phyloP scores from a whole-genome alignment of 2,113 vertebrate species.

The Numenius arquata region DNA sequence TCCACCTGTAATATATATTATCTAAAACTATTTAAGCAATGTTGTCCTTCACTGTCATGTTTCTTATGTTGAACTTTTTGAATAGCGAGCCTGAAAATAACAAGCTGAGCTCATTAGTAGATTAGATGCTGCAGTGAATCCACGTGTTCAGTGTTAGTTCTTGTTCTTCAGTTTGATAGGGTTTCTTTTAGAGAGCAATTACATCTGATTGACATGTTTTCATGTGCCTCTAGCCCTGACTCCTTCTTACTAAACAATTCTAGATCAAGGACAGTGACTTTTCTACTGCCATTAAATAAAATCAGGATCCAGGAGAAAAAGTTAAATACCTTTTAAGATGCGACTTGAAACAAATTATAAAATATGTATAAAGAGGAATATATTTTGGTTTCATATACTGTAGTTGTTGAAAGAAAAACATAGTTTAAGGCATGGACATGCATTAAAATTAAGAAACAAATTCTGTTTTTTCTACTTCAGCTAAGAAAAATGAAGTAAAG shows the following conservation, averaged over 20 bases:
- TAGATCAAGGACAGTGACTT: constrained; percentile 79
- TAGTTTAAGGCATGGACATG: constrained; percentile 45
- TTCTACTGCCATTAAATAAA: constrained; percentile 76
- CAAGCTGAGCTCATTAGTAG: constrained; percentile 88
- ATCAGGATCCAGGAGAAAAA: constrained; percentile 73
- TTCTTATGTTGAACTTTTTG: constrained; percentile 73
- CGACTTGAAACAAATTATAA: constrained; percentile 76
- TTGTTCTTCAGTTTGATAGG: constrained; percentile 75
- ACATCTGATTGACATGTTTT: constrained; percentile 91
- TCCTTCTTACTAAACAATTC: constrained; percentile 71
- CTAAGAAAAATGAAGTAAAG: background rate
- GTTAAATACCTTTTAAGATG: constrained; percentile 74
- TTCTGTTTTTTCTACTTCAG: constrained; percentile 8
- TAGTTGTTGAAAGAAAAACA: constrained; percentile 75
- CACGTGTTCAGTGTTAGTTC: constrained; percentile 76
- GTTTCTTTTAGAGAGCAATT: constrained; percentile 90
- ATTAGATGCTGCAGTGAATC: constrained; percentile 89
- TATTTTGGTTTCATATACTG: constrained; percentile 49
- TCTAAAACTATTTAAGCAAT: constrained; percentile 47
- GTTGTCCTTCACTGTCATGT: constrained; percentile 84
- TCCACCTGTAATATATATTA: background rate
- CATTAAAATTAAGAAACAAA: constrained; percentile 58
- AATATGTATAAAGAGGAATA: constrained; percentile 76
- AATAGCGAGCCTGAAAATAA: constrained; percentile 81
- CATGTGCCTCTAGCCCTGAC: constrained; percentile 79